These are phyloP conservation scores for Cyrtorhinus lividipennis DNA, from an alignment of 1,140 invertebrate species.

Conservation along the genomic window DNA sequence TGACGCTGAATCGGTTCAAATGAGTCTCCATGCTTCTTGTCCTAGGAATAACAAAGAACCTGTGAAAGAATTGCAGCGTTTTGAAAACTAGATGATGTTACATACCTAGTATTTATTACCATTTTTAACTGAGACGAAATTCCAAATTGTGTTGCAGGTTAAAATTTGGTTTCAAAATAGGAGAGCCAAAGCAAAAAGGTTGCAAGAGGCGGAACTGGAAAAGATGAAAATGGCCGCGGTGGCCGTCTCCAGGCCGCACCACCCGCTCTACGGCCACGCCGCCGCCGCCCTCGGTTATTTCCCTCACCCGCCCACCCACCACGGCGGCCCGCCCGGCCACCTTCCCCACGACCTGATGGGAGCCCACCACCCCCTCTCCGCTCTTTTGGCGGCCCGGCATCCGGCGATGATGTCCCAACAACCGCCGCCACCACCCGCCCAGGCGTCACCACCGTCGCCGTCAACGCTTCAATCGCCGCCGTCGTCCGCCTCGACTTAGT, in stretches of 20 bases:
- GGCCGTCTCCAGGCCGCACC: conserved; percentile 41
- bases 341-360: conserved; percentile 14
- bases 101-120: no score
- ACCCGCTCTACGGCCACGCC: conserved; percentile 34
- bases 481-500: conserved; percentile 11
- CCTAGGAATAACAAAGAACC: no score
- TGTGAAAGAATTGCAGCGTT: no score
- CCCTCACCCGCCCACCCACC: conserved; percentile 26
- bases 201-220: conserved; percentile 88
- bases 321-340: conserved; percentile 19
- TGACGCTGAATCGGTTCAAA: no score
- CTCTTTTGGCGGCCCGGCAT: conserved; percentile 12
- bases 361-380: conserved; percentile 17
- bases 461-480: neutral
- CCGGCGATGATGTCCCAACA: conserved; percentile 12
- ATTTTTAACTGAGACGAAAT: no score
- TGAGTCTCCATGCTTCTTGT: no score
- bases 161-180: conserved; percentile 99
- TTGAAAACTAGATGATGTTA: no score
- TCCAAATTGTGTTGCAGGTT: conserved; percentile 58
- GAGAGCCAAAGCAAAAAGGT: conserved; percentile 81
- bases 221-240: conserved; percentile 65
- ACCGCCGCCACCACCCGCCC: conserved; percentile 11
- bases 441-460: conserved; percentile 6
- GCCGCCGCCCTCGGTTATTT: conserved; percentile 28